Conservation (phyloP, 2,888 invertebrate genomes). For the Calameuta filiformis region DNA sequence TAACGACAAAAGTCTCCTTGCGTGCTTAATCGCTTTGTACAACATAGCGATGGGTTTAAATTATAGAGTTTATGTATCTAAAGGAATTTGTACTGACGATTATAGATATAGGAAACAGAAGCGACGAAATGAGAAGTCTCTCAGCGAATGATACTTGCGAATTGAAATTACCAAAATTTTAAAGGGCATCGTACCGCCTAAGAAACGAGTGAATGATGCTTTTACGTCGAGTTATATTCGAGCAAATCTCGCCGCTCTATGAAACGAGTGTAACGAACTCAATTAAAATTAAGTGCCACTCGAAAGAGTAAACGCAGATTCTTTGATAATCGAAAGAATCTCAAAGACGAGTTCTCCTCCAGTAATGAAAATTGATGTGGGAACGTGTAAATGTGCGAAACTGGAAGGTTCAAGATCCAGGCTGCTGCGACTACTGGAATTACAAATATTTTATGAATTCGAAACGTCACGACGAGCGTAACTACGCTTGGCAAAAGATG, state of each 20-base stretch:
- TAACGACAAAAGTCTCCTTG: too few species aligned
- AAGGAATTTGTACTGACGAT: background rate
- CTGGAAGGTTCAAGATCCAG: background rate
- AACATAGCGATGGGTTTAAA: background rate
- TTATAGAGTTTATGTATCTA: background rate
- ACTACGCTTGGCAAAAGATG: background rate
- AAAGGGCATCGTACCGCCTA: background rate
- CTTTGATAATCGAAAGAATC: background rate
- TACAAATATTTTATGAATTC: background rate
- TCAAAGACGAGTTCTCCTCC: background rate
- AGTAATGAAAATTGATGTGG: background rate
- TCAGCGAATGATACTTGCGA: background rate
- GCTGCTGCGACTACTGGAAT: background rate
- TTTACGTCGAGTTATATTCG: background rate
- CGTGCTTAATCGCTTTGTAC: background rate
- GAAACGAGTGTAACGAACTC: conserved; percentile 38
- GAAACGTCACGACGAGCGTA: background rate
- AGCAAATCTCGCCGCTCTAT: conserved; percentile 19
- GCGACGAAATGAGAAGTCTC: background rate
- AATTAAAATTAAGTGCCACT: conserved; percentile 38
- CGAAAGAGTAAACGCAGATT: conserved; percentile 15
- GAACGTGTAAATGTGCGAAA: background rate
- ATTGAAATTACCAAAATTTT: background rate
- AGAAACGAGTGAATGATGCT: background rate
- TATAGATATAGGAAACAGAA: too few species aligned